Evolutionary conservation across 1,140 invertebrate species (phyloP), one percentile per base, ranked within the genome.

Genomic region (Stratiolaelaps scimitus): DNA sequence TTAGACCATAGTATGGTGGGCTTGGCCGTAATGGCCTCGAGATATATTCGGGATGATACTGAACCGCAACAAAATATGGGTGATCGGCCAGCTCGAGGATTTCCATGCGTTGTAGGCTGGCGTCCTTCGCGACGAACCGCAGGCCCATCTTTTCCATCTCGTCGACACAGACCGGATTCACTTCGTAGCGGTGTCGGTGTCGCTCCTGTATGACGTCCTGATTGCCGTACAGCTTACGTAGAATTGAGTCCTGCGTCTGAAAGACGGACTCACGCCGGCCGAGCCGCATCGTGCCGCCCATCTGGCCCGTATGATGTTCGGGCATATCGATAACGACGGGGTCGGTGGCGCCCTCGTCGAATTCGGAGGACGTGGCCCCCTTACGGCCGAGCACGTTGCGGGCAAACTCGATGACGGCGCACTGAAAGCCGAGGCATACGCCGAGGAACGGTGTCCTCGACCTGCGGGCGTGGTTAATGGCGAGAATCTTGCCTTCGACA

Each of bases 241-340:
- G 77, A 66, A 85, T 77, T 69, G 82, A 84, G 56, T 82, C 82
- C 7, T 73, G 65, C 19, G 68, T 74, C 17, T 77, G 78, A 71
- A 99, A 92, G 43, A 85, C 76, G 1, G 95, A 98, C 47, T 81
- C 83, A 70, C 92, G 82, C 73, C 87, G 89, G 13, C 96, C 96
- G 10, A 99, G 78, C 67, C 96, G 80, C 96, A 99, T 99, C 0
- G 96, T 98, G 26, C 93, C 96, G 5, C 96, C 96, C 80, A 96
- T 85, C 68, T 87, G 80, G 1, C 89, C 91, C 5, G 83, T 82
- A 76, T 92, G 89, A 75, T 98, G 91, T 79, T 99, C 96, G 0
- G 93, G 92, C 96, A 99, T 99, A 70, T 98, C 93, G 67, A 98
- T 92, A 1, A 99, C 87, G 30, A 97, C 77, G 26, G 88, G 85